Evolutionary conservation across 2,113 vertebrate species (phyloP).

Genomic region (Menura novaehollandiae): DNA sequence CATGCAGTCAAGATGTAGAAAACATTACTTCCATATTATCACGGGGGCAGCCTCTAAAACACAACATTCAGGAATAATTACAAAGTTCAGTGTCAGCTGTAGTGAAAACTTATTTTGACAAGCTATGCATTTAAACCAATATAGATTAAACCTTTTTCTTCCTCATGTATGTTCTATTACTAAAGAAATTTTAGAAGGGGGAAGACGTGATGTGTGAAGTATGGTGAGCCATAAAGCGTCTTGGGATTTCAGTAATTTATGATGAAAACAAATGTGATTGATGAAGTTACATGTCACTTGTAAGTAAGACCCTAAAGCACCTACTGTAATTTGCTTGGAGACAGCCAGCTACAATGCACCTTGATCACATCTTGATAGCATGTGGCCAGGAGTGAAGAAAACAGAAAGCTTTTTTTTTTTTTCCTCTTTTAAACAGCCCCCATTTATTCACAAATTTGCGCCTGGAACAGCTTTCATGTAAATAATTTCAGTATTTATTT

Average conservation of each 20-base stretch:
- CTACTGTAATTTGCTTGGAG: slow-evolving; percentile 35
- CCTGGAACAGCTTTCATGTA: slow-evolving; percentile 7
- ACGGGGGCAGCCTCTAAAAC: not conserved
- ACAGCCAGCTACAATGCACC: slow-evolving; percentile 18
- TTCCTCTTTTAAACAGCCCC: not conserved
- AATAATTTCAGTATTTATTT: slow-evolving; percentile 36
- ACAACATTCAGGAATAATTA: slow-evolving; percentile 23
- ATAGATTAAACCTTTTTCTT: slow-evolving; percentile 10
- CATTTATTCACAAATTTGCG: slow-evolving; percentile 17
- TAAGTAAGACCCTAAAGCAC: not conserved
- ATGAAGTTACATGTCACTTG: slow-evolving; percentile 26
- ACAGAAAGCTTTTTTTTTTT: not conserved
- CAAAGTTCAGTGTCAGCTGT: not conserved
- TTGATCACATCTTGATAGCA: slow-evolving; percentile 43
- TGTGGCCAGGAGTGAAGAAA: slow-evolving; percentile 18
- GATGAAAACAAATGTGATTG: slow-evolving; percentile 44
- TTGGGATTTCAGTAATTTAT: slow-evolving; percentile 35
- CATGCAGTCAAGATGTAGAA: not conserved
- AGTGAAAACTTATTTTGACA: slow-evolving; percentile 42
- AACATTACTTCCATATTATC: not conserved
- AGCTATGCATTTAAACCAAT: slow-evolving; percentile 14
- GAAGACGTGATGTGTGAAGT: slow-evolving; percentile 6
- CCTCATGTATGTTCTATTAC: not conserved
- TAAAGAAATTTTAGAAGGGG: not conserved
- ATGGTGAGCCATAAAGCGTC: not conserved